Percentiles rank a stretch among this genome's conserved stretches.
Evolutionary conservation across 2,113 vertebrate genomes (phyloP).

Genomic region (Ceyx cyanopectus): DNA sequence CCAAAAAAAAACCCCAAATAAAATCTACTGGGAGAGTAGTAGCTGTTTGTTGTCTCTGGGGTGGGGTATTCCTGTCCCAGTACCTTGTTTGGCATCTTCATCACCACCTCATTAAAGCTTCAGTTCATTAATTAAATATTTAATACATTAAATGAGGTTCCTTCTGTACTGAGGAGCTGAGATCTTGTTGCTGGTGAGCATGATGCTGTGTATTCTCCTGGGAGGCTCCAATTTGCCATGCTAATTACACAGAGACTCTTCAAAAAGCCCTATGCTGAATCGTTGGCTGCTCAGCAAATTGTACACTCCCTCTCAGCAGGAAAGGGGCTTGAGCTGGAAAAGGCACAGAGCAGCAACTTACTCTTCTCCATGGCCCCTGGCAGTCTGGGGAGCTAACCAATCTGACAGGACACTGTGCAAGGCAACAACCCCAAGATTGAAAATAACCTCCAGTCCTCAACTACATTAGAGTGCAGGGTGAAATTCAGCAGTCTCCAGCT

Average conservation of each 20-base stretch:
- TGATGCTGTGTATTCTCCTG: conserved; percentile 70
- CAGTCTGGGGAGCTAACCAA: neutral
- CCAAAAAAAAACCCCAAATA: too few relatives aligned
- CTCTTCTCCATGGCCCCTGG: neutral
- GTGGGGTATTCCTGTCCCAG: conserved; percentile 43
- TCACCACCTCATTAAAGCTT: conserved; percentile 76
- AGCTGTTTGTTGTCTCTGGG: conserved; percentile 47
- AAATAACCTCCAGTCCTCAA: neutral
- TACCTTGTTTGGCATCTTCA: conserved; percentile 71
- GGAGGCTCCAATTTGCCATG: conserved; percentile 77
- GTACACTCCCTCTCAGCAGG: conserved; percentile 15
- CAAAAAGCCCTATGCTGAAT: conserved; percentile 65
- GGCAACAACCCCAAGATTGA: neutral
- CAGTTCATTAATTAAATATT: conserved; percentile 80
- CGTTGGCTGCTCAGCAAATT: conserved; percentile 58
- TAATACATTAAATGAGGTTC: conserved; percentile 74
- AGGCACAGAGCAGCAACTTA: neutral
- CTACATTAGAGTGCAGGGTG: fast-evolving
- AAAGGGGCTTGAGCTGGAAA: conserved; percentile 13
- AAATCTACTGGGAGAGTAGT: conserved; percentile 8
- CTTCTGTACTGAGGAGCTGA: conserved; percentile 60
- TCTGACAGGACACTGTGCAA: neutral
- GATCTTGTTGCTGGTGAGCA: conserved; percentile 68
- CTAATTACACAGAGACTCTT: conserved; percentile 78
- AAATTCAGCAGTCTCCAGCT: neutral